These are phyloP conservation scores for Philereme transversata DNA, from an alignment of 2,888 invertebrate genomes.

Conservation along the genomic window DNA sequence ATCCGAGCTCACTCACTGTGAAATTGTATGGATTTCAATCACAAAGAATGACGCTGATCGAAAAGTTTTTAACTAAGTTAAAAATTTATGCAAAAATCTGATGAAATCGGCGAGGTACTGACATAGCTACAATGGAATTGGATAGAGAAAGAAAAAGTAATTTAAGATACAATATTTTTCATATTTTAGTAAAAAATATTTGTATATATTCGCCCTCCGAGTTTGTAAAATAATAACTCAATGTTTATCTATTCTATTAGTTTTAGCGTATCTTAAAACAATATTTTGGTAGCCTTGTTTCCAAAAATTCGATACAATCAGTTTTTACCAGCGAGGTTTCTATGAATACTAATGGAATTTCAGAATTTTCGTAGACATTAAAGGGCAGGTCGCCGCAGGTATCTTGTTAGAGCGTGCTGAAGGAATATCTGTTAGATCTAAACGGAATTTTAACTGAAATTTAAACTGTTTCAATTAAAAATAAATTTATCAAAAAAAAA, in stretches of 20 bases:
- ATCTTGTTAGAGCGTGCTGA: conserved; percentile 5
- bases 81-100: conserved; percentile 37
- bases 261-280: conserved; percentile 7
- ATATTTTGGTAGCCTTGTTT: conserved; percentile 16
- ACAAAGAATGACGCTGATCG: conserved; percentile 44
- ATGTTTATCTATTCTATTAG: conserved; percentile 11
- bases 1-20: conserved; percentile 57
- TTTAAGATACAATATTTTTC: conserved; percentile 13
- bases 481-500: background rate
- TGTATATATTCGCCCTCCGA: background rate
- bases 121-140: conserved; percentile 16
- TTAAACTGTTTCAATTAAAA: background rate
- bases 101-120: conserved; percentile 22
- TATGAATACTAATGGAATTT: conserved; percentile 31
- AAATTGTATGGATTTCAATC: conserved; percentile 58
- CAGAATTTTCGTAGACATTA: conserved; percentile 21
- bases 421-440: conserved; percentile 11
- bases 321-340: conserved; percentile 14
- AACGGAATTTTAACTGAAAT: conserved; percentile 20
- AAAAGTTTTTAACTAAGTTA: conserved; percentile 46
- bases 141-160: conserved; percentile 19
- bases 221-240: conserved; percentile 1
- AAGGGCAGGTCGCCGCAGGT: conserved; percentile 13
- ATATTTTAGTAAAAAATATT: conserved; percentile 5
- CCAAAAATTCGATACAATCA: conserved; percentile 13